Conservation (phyloP, 2,888 invertebrate genomes). For the Scrobipalpa costella region DNA sequence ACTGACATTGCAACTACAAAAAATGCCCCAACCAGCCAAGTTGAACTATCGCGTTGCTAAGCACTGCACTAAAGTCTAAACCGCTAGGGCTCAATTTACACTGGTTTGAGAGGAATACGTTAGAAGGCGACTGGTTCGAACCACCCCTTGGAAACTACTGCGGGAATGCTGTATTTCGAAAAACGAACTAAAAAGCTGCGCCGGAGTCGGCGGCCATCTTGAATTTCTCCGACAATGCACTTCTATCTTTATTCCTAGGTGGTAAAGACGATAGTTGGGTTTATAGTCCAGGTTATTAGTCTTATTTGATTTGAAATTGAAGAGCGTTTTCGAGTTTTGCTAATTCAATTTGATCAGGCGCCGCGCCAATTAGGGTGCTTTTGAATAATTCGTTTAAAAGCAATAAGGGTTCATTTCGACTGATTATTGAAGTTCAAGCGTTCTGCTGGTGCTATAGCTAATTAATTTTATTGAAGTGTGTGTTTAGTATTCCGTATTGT, state of each 20-base stretch:
- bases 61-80: background rate
- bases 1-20: slow-evolving; percentile 17
- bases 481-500: slow-evolving; percentile 13
- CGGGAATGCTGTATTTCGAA: slow-evolving; percentile 58
- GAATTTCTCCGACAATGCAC: slow-evolving; percentile 39
- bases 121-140: slow-evolving; percentile 36
- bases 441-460: background rate
- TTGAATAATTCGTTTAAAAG: slow-evolving; percentile 42
- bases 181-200: slow-evolving; percentile 64
- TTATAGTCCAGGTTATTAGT: background rate
- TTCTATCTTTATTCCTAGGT: slow-evolving; percentile 31
- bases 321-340: slow-evolving; percentile 45
- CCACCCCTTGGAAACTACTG: slow-evolving; percentile 56
- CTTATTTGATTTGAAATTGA: slow-evolving; percentile 14
- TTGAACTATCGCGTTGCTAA: slow-evolving; percentile 1
- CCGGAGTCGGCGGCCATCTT: slow-evolving; percentile 61
- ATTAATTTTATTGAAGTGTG: slow-evolving; percentile 12
- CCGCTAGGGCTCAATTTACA: slow-evolving; percentile 2
- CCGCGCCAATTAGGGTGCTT: slow-evolving; percentile 50
- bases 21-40: slow-evolving; percentile 9
- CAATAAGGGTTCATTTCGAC: slow-evolving; percentile 32
- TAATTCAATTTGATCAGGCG: slow-evolving; percentile 52
- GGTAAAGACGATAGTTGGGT: slow-evolving; percentile 35
- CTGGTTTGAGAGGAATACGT: slow-evolving; percentile 13
- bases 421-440: slow-evolving; percentile 14